Evolutionary conservation across 2,797 vertebrate species (phyloP), one percentile per base, ranked within the genome.

Genomic region (Lagorchestes hirsutus): DNA sequence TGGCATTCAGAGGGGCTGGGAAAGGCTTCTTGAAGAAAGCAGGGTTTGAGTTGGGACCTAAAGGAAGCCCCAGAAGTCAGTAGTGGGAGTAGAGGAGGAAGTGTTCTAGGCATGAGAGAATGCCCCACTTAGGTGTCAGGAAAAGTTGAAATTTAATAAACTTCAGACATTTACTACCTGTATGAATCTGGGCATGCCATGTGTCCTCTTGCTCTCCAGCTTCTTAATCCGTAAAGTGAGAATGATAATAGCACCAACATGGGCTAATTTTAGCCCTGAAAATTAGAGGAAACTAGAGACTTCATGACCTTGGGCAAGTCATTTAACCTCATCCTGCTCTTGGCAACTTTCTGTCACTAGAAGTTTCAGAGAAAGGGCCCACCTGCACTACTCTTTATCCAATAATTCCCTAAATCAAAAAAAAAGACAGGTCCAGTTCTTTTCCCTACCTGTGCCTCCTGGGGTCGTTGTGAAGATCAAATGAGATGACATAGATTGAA

Each of bases 171-270:
- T 31, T 62, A 31, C 58, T 62, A 3, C 29, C 3, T 62, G 0
- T 40, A 74, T 40, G 62, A n/a, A n/a, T 1, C 34, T 40, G 62
- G 34, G 1, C 4, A n/a, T 22, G 2, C 2, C 14, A 0, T 0
- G 0, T 18, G 34, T 18, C 62, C n/a, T 74, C n/a, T n/a, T 74
- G n/a, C 34, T 16, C 34, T 74, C 62, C 6, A 74, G 62, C 34
- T 67, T 18, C 5, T 74, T 67, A n/a, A 67, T 67, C 14, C 8
- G 1, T n/a, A n/a, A 59, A 62, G 13, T 34, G 59, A 34, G 31
- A n/a, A 16, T 11, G 11, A 62, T 34, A 62, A 62, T 16, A 67
- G 34, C 62, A 67, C 62, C n/a, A 18, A 40, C 62, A 8, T n/a
- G 13, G 3, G 4, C 62, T n/a, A 67, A 16, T 67, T 67, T 67